These are phyloP conservation scores for Cheilinus undulatus DNA, from an alignment of 2,113 vertebrate genomes.

Conservation along the genomic window DNA sequence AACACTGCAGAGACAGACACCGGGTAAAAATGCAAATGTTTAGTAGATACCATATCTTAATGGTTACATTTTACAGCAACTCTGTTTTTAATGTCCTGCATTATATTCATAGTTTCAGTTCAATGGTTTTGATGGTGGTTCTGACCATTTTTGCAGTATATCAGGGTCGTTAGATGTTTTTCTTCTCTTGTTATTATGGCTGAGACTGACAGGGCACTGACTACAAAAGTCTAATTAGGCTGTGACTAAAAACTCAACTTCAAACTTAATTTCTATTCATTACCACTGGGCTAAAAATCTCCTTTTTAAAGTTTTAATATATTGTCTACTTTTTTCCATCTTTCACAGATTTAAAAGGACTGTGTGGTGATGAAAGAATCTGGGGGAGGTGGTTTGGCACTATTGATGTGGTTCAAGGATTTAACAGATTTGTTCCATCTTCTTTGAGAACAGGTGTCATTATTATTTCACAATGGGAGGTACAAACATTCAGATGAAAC, in stretches of 20 bases:
- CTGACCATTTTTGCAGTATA: background rate
- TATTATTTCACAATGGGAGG: background rate
- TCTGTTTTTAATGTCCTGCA: no score
- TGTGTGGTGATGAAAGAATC: background rate
- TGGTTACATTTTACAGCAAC: no score
- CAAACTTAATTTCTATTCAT: no score
- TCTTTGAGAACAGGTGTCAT: slow-evolving; percentile 1
- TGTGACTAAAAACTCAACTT: no score
- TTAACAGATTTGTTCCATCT: slow-evolving; percentile 3
- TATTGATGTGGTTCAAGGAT: slow-evolving; percentile 28
- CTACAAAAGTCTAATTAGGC: background rate
- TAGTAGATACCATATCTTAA: background rate
- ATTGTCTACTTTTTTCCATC: background rate
- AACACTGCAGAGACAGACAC: slow-evolving; percentile 83
- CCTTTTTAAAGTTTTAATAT: no score
- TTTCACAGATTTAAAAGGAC: no score
- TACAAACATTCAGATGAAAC: background rate
- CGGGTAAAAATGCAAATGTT: no score
- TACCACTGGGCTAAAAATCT: background rate
- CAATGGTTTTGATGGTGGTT: background rate
- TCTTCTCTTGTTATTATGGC: no score
- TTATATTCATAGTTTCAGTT: no score
- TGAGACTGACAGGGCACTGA: background rate
- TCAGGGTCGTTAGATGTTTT: background rate
- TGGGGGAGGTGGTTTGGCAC: background rate